Conservation (phyloP, 2,888 invertebrate species). For the Antheraea yamamai region DNA sequence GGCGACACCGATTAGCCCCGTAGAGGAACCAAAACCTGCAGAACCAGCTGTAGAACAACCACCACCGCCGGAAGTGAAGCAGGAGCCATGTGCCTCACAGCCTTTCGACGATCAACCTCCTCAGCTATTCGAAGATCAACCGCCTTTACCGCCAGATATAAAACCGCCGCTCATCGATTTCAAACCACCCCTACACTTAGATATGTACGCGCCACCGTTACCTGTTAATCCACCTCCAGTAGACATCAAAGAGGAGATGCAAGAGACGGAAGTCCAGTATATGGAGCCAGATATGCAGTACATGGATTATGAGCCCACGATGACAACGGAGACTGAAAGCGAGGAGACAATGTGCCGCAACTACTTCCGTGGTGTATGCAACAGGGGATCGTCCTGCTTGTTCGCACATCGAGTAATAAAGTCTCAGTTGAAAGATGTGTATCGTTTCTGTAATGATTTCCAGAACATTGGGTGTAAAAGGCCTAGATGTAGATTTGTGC, state of each 20-base stretch:
- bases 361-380: constrained; percentile 59
- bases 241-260: constrained; percentile 50
- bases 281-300: constrained; percentile 20
- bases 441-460: constrained; percentile 63
- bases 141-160: constrained; percentile 44
- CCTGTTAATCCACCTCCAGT: constrained; percentile 54
- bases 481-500: constrained; percentile 61
- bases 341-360: constrained; percentile 54
- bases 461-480: constrained; percentile 55
- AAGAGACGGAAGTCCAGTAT: constrained; percentile 37
- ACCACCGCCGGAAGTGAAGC: neutral
- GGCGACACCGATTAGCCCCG: neutral
- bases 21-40: neutral
- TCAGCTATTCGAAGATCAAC: constrained; percentile 34
- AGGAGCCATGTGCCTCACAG: neutral
- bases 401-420: constrained; percentile 56
- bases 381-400: constrained; percentile 50
- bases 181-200: constrained; percentile 10
- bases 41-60: neutral
- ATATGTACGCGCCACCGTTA: constrained; percentile 47
- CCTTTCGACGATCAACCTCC: neutral
- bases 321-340: neutral
- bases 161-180: neutral
- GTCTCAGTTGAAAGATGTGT: constrained; percentile 52
- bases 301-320: constrained; percentile 18